phyloP scores from a whole-genome alignment of 2,797 vertebrate species.

The Petrocephalus sullivani region DNA sequence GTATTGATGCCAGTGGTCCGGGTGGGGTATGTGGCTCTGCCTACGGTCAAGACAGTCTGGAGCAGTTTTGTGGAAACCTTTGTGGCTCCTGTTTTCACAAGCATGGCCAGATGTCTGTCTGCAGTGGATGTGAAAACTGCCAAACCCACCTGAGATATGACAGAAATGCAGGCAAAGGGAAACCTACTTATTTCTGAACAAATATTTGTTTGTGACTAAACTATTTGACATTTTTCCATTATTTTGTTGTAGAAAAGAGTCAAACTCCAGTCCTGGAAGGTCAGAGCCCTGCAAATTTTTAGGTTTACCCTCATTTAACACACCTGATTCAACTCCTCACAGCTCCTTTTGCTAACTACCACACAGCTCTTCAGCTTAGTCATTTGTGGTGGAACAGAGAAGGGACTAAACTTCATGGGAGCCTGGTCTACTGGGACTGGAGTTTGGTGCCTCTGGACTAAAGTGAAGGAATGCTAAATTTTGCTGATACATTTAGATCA shows the following conservation, averaged over 20 bases:
- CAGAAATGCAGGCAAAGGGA: not conserved
- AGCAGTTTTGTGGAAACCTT: conserved; percentile 71
- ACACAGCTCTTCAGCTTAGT: too few species aligned
- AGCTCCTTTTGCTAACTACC: too few species aligned
- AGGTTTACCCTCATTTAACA: too few species aligned
- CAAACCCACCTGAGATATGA: conserved; percentile 51
- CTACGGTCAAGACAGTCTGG: conserved; percentile 77
- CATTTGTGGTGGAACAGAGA: too few species aligned
- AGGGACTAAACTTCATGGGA: too few species aligned
- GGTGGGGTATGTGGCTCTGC: conserved; percentile 74
- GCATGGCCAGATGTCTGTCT: conserved; percentile 69
- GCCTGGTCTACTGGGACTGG: too few species aligned
- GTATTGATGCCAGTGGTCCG: conserved; percentile 80
- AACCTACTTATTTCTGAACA: not conserved
- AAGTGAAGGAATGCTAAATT: not conserved
- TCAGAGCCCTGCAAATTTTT: too few species aligned
- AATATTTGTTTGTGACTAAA: not conserved
- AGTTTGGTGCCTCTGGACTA: too few species aligned
- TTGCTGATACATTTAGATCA: not conserved
- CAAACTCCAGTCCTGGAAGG: too few species aligned
- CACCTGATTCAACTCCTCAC: too few species aligned
- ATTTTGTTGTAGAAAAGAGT: not conserved
- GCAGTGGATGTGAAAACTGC: conserved; percentile 62
- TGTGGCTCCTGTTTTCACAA: conserved; percentile 67
- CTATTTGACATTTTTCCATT: not conserved